Base-by-base conservation (phyloP, 2,113 vertebrate genomes). In the Halichoerus grypus region DNA sequence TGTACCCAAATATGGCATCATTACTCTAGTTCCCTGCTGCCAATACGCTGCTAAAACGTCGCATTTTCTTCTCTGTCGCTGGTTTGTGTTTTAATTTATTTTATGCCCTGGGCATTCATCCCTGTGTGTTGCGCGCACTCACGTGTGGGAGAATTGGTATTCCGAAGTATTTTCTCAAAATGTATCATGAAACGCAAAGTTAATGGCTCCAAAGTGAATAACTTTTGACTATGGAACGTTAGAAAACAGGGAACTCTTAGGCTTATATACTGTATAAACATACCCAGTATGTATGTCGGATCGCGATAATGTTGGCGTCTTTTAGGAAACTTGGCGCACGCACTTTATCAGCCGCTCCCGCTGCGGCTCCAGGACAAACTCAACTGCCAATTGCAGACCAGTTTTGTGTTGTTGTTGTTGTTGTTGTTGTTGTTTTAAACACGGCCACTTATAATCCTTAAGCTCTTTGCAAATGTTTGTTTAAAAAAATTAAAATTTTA, bases 261-360 rank as follows among this genome's bases (percentile, higher is more conserved):
- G 63, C 67, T 89, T 96, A 31, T 63, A 14, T 7, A 19, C 55
- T 46, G 93, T 65, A n/a, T 28, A 59, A 88, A 86, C 85, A 79
- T 79, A 84, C 51, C n/a, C 81, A 81, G 76, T 82, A 81, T 72
- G 77, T 82, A 15, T 71, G 22, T 61, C 53, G 7, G 93, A 10
- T 13, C 28, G 7, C 72, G 61, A 95, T 51, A 65, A 89, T 33
- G 26, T 93, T 83, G 96, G 95, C 94, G 84, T 98, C 97, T 97
- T 97, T 74, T 31, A 88, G 96, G 61, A 94, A 97, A 96, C 95
- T 96, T 91, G 96, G 98, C 97, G 97, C 98, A 99, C 99, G 99
- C 99, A 99, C 99, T 99, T 99, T 99, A 99, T 94, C 98, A 88
- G 97, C 98, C 95, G 97, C 98, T 79, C 93, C 97, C 88, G 92